Evolutionary conservation across 2,797 vertebrate species (phyloP).

Genomic region (Notamacropus eugenii): DNA sequence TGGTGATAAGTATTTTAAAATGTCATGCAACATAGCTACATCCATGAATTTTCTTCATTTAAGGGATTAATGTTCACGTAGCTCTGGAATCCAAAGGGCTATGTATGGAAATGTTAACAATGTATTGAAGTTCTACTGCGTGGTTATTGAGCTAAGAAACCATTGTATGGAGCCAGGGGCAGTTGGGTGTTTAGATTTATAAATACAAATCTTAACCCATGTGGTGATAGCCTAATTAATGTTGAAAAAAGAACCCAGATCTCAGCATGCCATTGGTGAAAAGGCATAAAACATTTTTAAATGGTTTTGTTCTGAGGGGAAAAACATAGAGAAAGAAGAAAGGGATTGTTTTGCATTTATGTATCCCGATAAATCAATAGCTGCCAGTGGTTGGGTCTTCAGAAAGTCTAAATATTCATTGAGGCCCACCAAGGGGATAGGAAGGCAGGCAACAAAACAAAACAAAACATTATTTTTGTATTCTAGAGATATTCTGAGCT

Average conservation of each 20-base stretch:
- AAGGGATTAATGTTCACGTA: neutral
- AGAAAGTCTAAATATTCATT: constrained; percentile 31
- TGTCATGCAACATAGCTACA: constrained; percentile 19
- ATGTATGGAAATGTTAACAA: neutral
- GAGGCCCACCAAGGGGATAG: neutral
- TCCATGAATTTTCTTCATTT: constrained; percentile 6
- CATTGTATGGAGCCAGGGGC: neutral
- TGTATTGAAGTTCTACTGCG: neutral
- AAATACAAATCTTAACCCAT: constrained; percentile 21
- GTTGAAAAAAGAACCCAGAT: neutral
- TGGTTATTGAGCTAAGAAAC: constrained; percentile 15
- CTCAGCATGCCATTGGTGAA: neutral
- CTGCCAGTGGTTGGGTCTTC: constrained; percentile 1
- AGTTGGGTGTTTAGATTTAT: constrained; percentile 23
- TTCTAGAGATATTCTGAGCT: neutral
- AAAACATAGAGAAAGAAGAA: neutral
- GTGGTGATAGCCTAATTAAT: constrained; percentile 51
- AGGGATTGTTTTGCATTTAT: neutral
- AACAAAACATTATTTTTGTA: neutral
- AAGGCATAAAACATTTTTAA: constrained; percentile 18
- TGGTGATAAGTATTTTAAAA: constrained; percentile 24
- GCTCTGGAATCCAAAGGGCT: neutral
- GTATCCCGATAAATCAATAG: constrained; percentile 26
- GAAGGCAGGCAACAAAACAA: neutral
- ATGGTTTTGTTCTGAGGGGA: neutral